phyloP scores from a whole-genome alignment of 2,113 vertebrate species.

The Tetraodon nigroviridis region DNA sequence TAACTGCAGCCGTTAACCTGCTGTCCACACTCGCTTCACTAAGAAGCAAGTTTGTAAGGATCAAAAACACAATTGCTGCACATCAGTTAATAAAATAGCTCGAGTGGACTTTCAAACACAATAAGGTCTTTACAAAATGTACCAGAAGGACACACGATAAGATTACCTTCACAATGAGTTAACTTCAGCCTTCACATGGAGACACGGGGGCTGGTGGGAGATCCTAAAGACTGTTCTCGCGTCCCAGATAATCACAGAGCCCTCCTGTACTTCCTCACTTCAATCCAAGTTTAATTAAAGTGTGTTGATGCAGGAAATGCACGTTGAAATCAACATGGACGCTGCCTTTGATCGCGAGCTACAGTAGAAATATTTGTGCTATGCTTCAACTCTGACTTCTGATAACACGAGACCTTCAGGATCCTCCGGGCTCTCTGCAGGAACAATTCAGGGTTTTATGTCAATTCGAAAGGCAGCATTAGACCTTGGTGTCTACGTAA shows the following conservation, averaged over 20 bases:
- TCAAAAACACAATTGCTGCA: too few relatives aligned
- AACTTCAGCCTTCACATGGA: slow-evolving; percentile 34
- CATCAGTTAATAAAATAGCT: background rate
- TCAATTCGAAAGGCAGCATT: slow-evolving; percentile 5
- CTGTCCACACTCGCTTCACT: background rate
- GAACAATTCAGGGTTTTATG: slow-evolving; percentile 1
- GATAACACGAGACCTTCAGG: too few relatives aligned
- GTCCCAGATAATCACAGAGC: slow-evolving; percentile 13
- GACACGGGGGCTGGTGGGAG: background rate
- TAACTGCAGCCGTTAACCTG: too few relatives aligned
- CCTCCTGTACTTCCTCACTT: slow-evolving; percentile 17
- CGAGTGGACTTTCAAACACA: background rate
- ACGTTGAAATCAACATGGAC: background rate
- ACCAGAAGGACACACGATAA: background rate
- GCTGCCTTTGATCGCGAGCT: background rate
- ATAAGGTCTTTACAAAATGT: background rate
- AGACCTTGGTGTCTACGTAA: background rate
- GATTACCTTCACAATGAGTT: slow-evolving; percentile 9
- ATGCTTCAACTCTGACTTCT: too few relatives aligned
- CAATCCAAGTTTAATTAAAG: slow-evolving; percentile 2
- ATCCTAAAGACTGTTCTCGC: slow-evolving; percentile 2
- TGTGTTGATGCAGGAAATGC: slow-evolving; percentile 9
- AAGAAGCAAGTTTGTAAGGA: too few relatives aligned
- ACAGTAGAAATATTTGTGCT: background rate
- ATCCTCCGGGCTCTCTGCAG: background rate